Conservation (phyloP, 2,797 vertebrate genomes). For the Hippocampus kuda region DNA sequence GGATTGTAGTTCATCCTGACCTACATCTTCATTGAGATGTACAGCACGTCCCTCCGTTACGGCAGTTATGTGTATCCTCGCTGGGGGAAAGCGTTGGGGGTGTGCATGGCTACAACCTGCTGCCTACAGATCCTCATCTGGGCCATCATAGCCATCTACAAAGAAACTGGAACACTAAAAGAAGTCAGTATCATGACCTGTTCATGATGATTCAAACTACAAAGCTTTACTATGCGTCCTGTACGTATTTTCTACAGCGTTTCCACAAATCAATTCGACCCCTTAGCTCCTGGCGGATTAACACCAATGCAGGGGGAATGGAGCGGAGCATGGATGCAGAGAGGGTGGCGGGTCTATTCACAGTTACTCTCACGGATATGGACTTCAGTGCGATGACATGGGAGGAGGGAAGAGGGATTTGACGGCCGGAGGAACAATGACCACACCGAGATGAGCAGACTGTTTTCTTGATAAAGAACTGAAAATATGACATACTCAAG, state of each 20-base stretch:
- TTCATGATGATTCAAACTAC: neutral
- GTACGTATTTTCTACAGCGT: slow-evolving; percentile 54
- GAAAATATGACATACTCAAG: slow-evolving; percentile 12
- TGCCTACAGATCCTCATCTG: slow-evolving; percentile 77
- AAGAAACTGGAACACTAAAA: slow-evolving; percentile 69
- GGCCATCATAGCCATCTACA: slow-evolving; percentile 67
- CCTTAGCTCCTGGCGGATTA: slow-evolving; percentile 70
- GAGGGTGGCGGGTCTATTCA: slow-evolving; percentile 62
- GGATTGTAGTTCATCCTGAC: slow-evolving; percentile 68
- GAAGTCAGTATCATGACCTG: slow-evolving; percentile 62
- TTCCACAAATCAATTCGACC: slow-evolving; percentile 71
- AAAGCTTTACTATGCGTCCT: neutral
- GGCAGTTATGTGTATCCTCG: slow-evolving; percentile 67
- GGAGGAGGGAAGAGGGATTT: slow-evolving; percentile 54
- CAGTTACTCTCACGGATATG: slow-evolving; percentile 66
- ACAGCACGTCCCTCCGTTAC: slow-evolving; percentile 62
- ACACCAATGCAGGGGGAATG: slow-evolving; percentile 37
- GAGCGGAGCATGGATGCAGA: slow-evolving; percentile 20
- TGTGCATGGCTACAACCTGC: slow-evolving; percentile 70
- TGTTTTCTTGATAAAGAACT: slow-evolving; percentile 6
- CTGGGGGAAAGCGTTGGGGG: slow-evolving; percentile 72
- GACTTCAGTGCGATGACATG: slow-evolving; percentile 59
- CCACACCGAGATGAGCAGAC: slow-evolving; percentile 15
- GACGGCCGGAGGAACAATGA: slow-evolving; percentile 16
- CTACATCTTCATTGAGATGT: slow-evolving; percentile 78